Evolutionary conservation across 2,888 invertebrate species (phyloP).

Genomic region (Melinaea marsaeus): DNA sequence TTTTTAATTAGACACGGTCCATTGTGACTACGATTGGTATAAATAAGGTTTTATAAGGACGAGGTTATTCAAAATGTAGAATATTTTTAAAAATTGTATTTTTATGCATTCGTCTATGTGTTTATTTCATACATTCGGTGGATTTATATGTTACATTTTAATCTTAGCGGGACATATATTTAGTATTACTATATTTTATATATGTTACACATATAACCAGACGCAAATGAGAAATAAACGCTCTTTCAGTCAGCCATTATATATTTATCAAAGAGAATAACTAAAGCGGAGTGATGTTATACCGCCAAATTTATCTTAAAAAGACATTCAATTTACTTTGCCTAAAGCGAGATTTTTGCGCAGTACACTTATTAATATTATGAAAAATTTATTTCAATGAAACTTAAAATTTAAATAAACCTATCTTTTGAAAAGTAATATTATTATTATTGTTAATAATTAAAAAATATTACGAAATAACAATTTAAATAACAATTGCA

Average conservation of each 20-base stretch:
- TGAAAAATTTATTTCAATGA: neutral
- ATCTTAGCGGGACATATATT: slow-evolving; percentile 1
- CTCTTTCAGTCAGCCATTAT: slow-evolving; percentile 20
- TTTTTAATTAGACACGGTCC: slow-evolving; percentile 4
- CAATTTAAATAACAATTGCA: no score
- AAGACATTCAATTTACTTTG: slow-evolving; percentile 1
- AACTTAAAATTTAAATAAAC: no score
- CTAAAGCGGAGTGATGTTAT: slow-evolving; percentile 20
- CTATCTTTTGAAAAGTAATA: no score
- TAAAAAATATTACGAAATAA: no score
- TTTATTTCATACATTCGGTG: neutral
- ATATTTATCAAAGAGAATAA: slow-evolving; percentile 20
- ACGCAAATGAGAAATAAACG: slow-evolving; percentile 17
- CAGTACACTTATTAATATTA: neutral
- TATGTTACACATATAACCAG: neutral
- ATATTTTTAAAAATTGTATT: neutral
- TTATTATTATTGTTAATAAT: no score
- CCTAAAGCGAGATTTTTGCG: neutral
- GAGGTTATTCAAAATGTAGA: neutral
- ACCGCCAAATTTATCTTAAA: slow-evolving; percentile 6
- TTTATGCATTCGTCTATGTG: neutral
- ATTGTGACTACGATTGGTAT: neutral
- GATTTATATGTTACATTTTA: neutral
- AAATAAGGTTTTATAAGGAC: neutral
- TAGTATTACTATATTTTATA: neutral